Evolutionary conservation across 2,113 vertebrate species (phyloP).

Genomic region (Eupsittula cactorum): DNA sequence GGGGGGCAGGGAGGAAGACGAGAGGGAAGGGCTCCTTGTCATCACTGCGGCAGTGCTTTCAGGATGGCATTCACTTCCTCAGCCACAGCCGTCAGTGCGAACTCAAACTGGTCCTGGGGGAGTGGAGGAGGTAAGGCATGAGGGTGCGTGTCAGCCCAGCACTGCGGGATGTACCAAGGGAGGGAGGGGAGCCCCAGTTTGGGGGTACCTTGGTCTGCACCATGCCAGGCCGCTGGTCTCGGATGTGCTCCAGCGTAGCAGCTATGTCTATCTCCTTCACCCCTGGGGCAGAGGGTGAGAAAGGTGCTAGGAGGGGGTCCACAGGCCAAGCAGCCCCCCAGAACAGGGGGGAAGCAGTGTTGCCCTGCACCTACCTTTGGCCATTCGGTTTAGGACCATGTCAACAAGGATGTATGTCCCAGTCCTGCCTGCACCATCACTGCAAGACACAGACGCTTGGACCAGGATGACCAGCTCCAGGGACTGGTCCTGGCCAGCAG

Average conservation of each 20-base stretch:
- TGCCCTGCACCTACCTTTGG: slow-evolving; percentile 84
- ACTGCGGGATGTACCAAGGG: accelerated
- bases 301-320: neutral
- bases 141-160: neutral
- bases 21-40: neutral
- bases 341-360: neutral
- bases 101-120: slow-evolving; percentile 98
- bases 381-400: slow-evolving; percentile 99
- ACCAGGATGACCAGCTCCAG: neutral
- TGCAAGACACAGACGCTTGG: slow-evolving; percentile 64
- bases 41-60: slow-evolving; percentile 93
- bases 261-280: slow-evolving; percentile 99
- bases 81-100: slow-evolving; percentile 92
- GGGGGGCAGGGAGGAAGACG: neutral
- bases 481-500: neutral
- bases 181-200: neutral
- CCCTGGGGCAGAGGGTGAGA: slow-evolving; percentile 70
- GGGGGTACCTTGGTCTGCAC: slow-evolving; percentile 91
- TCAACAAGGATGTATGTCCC: slow-evolving; percentile 95
- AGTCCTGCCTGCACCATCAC: slow-evolving; percentile 89
- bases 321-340: neutral
- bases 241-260: slow-evolving; percentile 92
- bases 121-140: neutral
- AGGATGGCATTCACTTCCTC: slow-evolving; percentile 98
- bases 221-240: slow-evolving; percentile 92